A percentile compares a stretch with the other conserved stretches of the same genome.
These are phyloP conservation scores for Ageneiosus marmoratus DNA, from an alignment of 2,113 vertebrate species.

Conservation along the genomic window DNA sequence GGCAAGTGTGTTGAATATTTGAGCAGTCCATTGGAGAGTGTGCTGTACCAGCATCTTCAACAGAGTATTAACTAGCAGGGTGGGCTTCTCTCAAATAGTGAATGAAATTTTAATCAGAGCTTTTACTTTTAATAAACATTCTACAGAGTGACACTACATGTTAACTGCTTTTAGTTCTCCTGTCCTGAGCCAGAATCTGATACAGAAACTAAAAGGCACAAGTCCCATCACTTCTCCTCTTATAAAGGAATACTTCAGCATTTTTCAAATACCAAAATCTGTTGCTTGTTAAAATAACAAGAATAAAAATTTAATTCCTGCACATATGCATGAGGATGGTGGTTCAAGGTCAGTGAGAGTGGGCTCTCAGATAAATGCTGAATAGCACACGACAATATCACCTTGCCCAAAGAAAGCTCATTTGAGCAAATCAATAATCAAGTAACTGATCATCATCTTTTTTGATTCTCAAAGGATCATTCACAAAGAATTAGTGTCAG, in stretches of 20 bases:
- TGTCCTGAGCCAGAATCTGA: neutral
- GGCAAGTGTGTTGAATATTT: slow-evolving; percentile 74
- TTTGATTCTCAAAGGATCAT: no score
- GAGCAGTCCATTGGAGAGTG: slow-evolving; percentile 65
- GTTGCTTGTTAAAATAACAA: neutral
- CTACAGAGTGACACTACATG: slow-evolving; percentile 50
- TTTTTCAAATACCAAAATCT: neutral
- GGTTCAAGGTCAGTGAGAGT: no score
- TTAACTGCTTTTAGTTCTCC: slow-evolving; percentile 29
- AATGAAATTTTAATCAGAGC: slow-evolving; percentile 65
- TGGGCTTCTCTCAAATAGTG: slow-evolving; percentile 56
- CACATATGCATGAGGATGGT: no score
- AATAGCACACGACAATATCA: no score
- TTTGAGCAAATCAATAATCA: no score
- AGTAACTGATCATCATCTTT: no score
- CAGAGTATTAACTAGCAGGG: slow-evolving; percentile 53
- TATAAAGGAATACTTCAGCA: neutral
- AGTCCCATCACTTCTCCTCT: neutral
- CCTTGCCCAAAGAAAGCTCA: no score
- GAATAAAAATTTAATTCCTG: no score
- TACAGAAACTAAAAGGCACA: neutral
- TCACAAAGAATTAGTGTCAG: no score
- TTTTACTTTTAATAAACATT: slow-evolving; percentile 46
- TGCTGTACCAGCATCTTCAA: slow-evolving; percentile 64
- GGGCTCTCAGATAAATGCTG: no score